phyloP scores from a whole-genome alignment of 2,888 invertebrate species.

The Metellina segmentata region DNA sequence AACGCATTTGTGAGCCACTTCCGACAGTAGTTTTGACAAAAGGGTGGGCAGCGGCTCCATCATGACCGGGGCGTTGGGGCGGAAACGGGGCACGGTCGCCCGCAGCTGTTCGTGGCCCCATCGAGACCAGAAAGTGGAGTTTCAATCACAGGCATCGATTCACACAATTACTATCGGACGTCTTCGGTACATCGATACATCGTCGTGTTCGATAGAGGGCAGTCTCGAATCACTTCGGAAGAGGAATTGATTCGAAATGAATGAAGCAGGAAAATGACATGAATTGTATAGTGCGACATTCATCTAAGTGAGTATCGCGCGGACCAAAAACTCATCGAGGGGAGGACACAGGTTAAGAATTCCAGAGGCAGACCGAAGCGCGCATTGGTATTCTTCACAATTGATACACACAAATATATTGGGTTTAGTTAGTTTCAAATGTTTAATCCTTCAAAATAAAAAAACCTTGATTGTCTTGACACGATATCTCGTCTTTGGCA shows the following conservation, averaged over 20 bases:
- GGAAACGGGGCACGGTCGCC: neutral
- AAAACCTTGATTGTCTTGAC: too few relatives aligned
- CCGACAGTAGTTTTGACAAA: slow-evolving; percentile 20
- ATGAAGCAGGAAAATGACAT: neutral
- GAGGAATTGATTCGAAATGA: neutral
- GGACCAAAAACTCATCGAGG: too few relatives aligned
- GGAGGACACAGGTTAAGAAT: too few relatives aligned
- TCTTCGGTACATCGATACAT: neutral
- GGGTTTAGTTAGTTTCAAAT: too few relatives aligned
- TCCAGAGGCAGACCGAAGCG: too few relatives aligned
- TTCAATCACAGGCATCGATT: slow-evolving; percentile 66
- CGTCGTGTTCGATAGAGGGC: neutral
- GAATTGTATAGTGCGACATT: neutral
- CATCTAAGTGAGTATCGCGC: neutral
- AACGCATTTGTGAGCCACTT: neutral
- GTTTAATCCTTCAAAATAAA: too few relatives aligned
- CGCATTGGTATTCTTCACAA: too few relatives aligned
- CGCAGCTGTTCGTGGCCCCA: slow-evolving; percentile 24
- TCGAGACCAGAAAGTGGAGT: neutral
- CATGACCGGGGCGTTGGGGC: slow-evolving; percentile 2
- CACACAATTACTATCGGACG: slow-evolving; percentile 44
- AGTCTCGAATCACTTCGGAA: too few relatives aligned
- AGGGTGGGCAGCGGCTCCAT: neutral
- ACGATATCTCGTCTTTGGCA: too few relatives aligned
- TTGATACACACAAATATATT: too few relatives aligned